Percentiles rank a stretch among this genome's conserved stretches.
Evolutionary conservation across 2,888 invertebrate genomes (phyloP).

Genomic region (Salticus scenicus): DNA sequence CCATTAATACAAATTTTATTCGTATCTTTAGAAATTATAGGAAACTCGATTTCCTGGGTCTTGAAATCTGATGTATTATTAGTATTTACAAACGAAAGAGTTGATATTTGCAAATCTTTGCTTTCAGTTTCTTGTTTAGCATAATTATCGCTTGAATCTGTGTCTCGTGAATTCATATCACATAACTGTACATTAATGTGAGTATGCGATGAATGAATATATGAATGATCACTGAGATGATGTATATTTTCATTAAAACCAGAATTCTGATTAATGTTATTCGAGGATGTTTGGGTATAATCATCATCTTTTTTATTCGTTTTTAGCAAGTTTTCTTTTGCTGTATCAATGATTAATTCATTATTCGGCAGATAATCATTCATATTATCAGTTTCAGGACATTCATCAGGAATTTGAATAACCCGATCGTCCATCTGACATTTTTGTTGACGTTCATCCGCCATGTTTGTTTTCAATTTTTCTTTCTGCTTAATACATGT

Average conservation of each 20-base stretch:
- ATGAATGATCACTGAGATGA: constrained; percentile 57
- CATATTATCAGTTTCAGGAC: background rate
- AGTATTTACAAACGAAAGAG: background rate
- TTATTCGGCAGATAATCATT: background rate
- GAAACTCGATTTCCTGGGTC: background rate
- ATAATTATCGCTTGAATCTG: constrained; percentile 21
- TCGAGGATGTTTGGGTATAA: constrained; percentile 29
- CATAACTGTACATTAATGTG: background rate
- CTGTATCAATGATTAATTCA: background rate
- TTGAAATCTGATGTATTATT: background rate
- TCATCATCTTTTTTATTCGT: constrained; percentile 29
- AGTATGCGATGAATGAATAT: constrained; percentile 38
- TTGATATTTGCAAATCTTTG: constrained; percentile 23
- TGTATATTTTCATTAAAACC: constrained; percentile 41
- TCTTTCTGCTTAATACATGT: too few relatives aligned
- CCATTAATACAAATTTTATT: constrained; percentile 13
- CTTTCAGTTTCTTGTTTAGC: background rate
- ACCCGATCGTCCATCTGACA: constrained; percentile 37
- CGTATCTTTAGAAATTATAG: constrained; percentile 12
- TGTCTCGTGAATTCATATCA: constrained; percentile 3
- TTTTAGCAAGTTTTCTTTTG: constrained; percentile 40
- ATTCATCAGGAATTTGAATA: constrained; percentile 7
- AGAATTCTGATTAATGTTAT: background rate
- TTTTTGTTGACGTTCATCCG: constrained; percentile 62
- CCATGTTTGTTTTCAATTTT: constrained; percentile 33